Percentiles rank a stretch among this genome's conserved stretches.
These are phyloP conservation scores for Rosalia funebris DNA, from an alignment of 2,888 invertebrate species.

Conservation along the genomic window DNA sequence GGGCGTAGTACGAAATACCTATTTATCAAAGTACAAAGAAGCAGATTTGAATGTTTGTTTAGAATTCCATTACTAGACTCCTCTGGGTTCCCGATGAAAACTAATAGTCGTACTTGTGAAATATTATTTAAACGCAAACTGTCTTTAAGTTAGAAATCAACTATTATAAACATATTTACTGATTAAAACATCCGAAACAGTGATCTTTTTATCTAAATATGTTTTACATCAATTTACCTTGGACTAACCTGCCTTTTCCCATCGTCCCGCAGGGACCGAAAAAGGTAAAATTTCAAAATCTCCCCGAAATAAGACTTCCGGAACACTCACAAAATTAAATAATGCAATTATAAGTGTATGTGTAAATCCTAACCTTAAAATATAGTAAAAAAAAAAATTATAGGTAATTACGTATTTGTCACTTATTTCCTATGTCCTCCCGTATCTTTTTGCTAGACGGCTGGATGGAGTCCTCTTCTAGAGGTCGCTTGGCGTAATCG, in stretches of 20 bases:
- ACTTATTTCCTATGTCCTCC: conserved; percentile 65
- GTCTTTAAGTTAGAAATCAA: conserved; percentile 5
- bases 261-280: conserved; percentile 2
- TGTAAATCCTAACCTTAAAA: conserved; percentile 50
- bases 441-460: conserved; percentile 68
- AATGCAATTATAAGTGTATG: conserved; percentile 41
- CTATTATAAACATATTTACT: not conserved
- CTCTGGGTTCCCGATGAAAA: not conserved
- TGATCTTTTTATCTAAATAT: not conserved
- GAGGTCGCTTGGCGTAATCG: conserved; percentile 55
- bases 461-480: conserved; percentile 62
- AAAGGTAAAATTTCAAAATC: conserved; percentile 4
- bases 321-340: conserved; percentile 35
- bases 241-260: conserved; percentile 1
- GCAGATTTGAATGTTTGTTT: conserved; percentile 11
- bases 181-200: conserved; percentile 3
- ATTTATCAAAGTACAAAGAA: conserved; percentile 49
- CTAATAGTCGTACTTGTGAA: not conserved
- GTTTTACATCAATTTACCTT: not conserved
- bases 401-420: conserved; percentile 62
- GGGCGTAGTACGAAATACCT: conserved; percentile 37
- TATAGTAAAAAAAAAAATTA: conserved; percentile 51
- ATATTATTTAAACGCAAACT: not conserved
- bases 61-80: not conserved
- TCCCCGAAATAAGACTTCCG: conserved; percentile 12